phyloP scores from a whole-genome alignment of 2,113 vertebrate genomes.

The Phyllostomus discolor region DNA sequence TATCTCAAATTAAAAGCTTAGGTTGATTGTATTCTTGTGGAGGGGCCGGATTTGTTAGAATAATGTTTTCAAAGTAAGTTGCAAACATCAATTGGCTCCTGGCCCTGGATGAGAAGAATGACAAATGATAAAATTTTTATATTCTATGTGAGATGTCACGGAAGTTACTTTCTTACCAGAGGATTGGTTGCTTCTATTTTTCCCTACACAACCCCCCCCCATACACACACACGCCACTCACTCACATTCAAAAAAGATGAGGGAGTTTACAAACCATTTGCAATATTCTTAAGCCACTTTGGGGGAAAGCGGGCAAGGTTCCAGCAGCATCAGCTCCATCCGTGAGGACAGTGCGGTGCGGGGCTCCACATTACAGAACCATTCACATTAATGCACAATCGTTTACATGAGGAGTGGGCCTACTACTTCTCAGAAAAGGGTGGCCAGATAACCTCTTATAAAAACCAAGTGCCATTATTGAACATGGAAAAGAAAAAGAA shows the following conservation, averaged over 20 bases:
- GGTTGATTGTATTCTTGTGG: not conserved
- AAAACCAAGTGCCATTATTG: not conserved
- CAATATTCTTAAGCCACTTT: not conserved
- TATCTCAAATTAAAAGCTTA: constrained; percentile 30
- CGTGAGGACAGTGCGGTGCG: not conserved
- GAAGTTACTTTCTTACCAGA: not conserved
- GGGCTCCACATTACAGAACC: not conserved
- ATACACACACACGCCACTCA: not conserved
- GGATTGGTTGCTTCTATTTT: not conserved
- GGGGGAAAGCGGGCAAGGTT: not conserved
- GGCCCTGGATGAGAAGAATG: not conserved
- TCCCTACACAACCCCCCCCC: not conserved
- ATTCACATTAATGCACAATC: not conserved
- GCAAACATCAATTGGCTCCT: not conserved
- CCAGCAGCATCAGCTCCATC: not conserved
- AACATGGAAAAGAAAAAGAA: not conserved
- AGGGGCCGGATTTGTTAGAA: not conserved
- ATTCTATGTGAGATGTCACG: not conserved
- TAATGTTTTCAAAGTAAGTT: constrained; percentile 39
- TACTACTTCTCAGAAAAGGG: not conserved
- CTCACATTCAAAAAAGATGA: not conserved
- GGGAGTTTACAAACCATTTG: not conserved
- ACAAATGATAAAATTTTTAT: not conserved
- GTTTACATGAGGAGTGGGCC: not conserved
- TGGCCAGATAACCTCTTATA: not conserved